Base-by-base conservation (phyloP, 2,888 invertebrate species). In the Gastrophysa polygoni region DNA sequence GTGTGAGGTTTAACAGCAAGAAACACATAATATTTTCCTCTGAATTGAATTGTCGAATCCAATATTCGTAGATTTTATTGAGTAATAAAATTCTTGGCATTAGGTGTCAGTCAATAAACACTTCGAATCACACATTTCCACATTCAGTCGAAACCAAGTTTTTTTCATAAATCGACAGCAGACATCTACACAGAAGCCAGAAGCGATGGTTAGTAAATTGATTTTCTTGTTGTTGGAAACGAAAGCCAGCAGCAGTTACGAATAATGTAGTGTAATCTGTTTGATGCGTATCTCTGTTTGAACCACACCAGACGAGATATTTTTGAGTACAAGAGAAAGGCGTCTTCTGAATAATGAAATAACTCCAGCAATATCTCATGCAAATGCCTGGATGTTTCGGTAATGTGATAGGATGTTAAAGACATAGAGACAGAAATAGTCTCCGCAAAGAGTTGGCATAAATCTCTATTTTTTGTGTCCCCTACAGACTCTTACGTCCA, bases 341-440 rank as follows among this genome's bases (percentile, higher is more conserved):
- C 52, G 52, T 18, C 52, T 52, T 65, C 66, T 63, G 61, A 68
- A 71, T 68, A 60, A 67, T 67, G 71, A 68, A 68, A 71, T 71
- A 69, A 68, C 67, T 66, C 69, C 65, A 57, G 66, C 66, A 68
- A 71, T 71, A 68, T 69, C 66, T 71, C 69, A 71, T 66, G 65
- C 57, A 62, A 66, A 64, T 69, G 69, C 67, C 69, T 66, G 67
- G 63, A 64, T 69, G 69, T 71, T 71, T 71, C 68, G 62, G 69
- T 69, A 68, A 69, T 69, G 64, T 57, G 66, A 69, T 71, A 68
- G 68, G 67, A 71, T 71, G 71, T 67, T 69, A 11, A 32, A 38
- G 38, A 38, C 38, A 14, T 6, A 38, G 38, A 8, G 38, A 14
- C 38, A 38, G 11, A 38, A 14, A 38, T 7, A 24, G 14, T 38